Conservation (phyloP, 2,113 vertebrate genomes). For the Suncus etruscus region DNA sequence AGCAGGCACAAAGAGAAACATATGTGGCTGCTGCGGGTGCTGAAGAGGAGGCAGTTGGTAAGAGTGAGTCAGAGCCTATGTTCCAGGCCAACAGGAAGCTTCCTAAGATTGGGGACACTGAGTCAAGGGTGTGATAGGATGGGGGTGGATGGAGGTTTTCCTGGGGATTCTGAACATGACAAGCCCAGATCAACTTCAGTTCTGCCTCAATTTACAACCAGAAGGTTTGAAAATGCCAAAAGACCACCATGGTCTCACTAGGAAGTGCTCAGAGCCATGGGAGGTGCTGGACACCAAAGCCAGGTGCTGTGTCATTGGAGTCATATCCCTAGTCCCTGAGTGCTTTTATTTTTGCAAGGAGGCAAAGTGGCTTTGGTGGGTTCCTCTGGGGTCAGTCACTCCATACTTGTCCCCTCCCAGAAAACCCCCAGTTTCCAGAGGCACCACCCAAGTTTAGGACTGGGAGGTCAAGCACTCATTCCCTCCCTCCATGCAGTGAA, state of each 20-base stretch:
- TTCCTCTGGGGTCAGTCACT: background rate
- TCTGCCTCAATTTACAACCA: too few relatives aligned
- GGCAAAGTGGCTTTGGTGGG: too few relatives aligned
- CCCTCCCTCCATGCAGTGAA: background rate
- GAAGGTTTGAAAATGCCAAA: too few relatives aligned
- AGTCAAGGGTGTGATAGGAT: background rate
- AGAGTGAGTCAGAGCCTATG: constrained; percentile 61
- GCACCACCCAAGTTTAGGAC: background rate
- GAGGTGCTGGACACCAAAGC: too few relatives aligned
- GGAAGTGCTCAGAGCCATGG: too few relatives aligned
- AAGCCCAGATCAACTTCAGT: too few relatives aligned
- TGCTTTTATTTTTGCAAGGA: too few relatives aligned
- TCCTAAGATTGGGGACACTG: constrained; percentile 15
- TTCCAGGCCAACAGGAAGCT: background rate
- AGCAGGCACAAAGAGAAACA: background rate
- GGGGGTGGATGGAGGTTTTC: background rate
- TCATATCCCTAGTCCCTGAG: too few relatives aligned
- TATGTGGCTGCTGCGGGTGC: constrained; percentile 11
- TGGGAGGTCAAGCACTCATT: background rate
- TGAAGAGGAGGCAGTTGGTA: background rate
- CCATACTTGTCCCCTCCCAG: background rate
- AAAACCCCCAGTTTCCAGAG: background rate
- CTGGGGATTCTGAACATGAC: background rate
- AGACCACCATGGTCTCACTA: too few relatives aligned
- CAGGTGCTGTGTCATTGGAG: too few relatives aligned